These are phyloP conservation scores for Sussaba pulchella DNA, from an alignment of 2,888 invertebrate species.

Conservation along the genomic window DNA sequence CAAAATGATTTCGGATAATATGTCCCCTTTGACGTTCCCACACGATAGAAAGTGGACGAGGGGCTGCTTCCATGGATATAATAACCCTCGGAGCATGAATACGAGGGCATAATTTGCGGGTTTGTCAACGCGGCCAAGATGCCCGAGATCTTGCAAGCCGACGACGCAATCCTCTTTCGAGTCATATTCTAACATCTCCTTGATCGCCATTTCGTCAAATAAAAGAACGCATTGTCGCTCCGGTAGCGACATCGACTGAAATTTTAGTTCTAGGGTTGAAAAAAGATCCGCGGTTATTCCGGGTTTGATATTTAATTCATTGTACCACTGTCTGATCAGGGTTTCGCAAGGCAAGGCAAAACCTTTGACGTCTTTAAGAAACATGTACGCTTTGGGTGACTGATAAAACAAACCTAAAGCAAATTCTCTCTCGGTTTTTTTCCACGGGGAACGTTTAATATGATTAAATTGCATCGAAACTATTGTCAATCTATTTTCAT, in stretches of 20 bases:
- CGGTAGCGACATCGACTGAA: slow-evolving; percentile 68
- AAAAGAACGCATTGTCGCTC: slow-evolving; percentile 70
- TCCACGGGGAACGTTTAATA: slow-evolving; percentile 67
- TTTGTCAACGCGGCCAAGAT: slow-evolving; percentile 56
- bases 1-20: slow-evolving; percentile 25
- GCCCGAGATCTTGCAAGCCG: slow-evolving; percentile 70
- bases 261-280: slow-evolving; percentile 67
- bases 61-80: slow-evolving; percentile 70
- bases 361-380: slow-evolving; percentile 64
- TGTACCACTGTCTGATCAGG: slow-evolving; percentile 71
- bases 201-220: slow-evolving; percentile 72
- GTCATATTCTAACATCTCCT: slow-evolving; percentile 67
- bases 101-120: slow-evolving; percentile 69
- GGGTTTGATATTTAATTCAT: slow-evolving; percentile 67
- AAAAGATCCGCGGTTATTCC: slow-evolving; percentile 68
- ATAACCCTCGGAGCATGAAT: slow-evolving; percentile 70
- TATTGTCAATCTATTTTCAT: slow-evolving; percentile 48
- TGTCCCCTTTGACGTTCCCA: slow-evolving; percentile 40
- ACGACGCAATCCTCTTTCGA: slow-evolving; percentile 66
- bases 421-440: slow-evolving; percentile 71
- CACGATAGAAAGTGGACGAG: slow-evolving; percentile 68
- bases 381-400: slow-evolving; percentile 74
- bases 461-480: slow-evolving; percentile 66
- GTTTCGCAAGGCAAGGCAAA: slow-evolving; percentile 71
- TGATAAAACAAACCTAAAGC: slow-evolving; percentile 74